Percentiles rank a stretch among this genome's conserved stretches.
Conservation (phyloP, 2,888 invertebrate genomes). For the Pocota personata region DNA sequence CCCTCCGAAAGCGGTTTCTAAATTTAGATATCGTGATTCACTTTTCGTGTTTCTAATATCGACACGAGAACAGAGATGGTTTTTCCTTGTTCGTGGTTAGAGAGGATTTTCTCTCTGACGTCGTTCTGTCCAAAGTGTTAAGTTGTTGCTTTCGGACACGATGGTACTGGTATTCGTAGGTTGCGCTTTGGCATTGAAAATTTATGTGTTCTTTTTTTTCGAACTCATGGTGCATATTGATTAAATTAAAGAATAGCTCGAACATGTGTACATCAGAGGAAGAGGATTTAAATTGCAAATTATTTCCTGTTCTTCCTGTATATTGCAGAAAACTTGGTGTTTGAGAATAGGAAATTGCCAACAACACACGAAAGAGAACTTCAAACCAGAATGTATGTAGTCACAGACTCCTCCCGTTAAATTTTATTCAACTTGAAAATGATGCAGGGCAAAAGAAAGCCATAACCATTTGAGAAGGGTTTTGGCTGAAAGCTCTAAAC, state of each 20-base stretch:
- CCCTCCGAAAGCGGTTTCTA: conserved; percentile 36
- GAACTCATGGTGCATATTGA: conserved; percentile 19
- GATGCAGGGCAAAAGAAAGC: too few species aligned
- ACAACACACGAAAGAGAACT: too few species aligned
- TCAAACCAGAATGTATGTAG: too few species aligned
- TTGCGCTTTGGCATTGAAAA: conserved; percentile 49
- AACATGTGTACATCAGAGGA: background rate
- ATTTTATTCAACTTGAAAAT: too few species aligned
- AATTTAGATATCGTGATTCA: conserved; percentile 65
- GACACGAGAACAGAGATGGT: conserved; percentile 11
- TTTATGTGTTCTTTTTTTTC: conserved; percentile 28
- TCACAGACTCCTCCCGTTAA: too few species aligned
- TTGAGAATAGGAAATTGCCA: too few species aligned
- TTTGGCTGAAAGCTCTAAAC: too few species aligned
- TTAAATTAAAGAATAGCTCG: conserved; percentile 19
- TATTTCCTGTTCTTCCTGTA: conserved; percentile 33
- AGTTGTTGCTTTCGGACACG: background rate
- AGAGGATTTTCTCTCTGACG: conserved; percentile 12
- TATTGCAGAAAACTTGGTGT: too few species aligned
- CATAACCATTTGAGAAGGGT: too few species aligned
- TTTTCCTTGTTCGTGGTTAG: conserved; percentile 40
- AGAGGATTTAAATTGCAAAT: conserved; percentile 56
- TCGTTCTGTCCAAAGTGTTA: conserved; percentile 17
- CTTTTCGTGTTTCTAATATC: conserved; percentile 27
- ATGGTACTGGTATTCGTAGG: too few species aligned